phyloP scores from a whole-genome alignment of 2,888 invertebrate genomes.

The Hanleya hanleyi region DNA sequence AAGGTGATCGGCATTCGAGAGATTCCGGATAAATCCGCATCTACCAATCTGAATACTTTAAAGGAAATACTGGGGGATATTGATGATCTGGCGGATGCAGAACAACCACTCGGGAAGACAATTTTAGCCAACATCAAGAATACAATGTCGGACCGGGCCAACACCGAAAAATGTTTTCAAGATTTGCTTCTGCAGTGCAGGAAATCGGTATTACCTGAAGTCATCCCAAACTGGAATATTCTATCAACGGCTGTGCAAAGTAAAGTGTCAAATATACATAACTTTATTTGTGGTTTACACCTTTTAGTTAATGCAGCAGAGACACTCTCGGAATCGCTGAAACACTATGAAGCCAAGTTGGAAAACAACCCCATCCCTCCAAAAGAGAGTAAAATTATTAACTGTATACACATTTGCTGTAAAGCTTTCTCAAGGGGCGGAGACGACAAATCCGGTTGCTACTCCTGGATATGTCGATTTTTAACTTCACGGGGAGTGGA shows the following conservation, averaged over 20 bases:
- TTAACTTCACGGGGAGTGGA: background rate
- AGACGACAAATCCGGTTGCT: background rate
- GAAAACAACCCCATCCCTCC: background rate
- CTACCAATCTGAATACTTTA: background rate
- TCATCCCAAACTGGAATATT: background rate
- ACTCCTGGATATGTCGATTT: background rate
- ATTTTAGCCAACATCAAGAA: background rate
- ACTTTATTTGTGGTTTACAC: background rate
- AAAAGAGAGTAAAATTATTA: background rate
- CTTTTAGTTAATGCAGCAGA: background rate
- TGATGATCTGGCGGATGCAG: background rate
- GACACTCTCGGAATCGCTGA: background rate
- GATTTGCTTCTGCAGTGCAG: background rate
- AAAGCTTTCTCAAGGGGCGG: background rate
- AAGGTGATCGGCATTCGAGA: background rate
- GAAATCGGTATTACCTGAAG: background rate
- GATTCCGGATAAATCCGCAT: background rate
- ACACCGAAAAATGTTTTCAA: background rate
- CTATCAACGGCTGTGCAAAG: background rate
- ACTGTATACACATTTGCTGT: background rate
- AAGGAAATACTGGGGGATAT: background rate
- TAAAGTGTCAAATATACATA: no score
- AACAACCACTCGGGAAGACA: background rate
- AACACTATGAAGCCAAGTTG: background rate
- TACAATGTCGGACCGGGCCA: background rate